These are phyloP conservation scores for Linyphia triangularis DNA, from an alignment of 2,888 invertebrate genomes.

Conservation along the genomic window DNA sequence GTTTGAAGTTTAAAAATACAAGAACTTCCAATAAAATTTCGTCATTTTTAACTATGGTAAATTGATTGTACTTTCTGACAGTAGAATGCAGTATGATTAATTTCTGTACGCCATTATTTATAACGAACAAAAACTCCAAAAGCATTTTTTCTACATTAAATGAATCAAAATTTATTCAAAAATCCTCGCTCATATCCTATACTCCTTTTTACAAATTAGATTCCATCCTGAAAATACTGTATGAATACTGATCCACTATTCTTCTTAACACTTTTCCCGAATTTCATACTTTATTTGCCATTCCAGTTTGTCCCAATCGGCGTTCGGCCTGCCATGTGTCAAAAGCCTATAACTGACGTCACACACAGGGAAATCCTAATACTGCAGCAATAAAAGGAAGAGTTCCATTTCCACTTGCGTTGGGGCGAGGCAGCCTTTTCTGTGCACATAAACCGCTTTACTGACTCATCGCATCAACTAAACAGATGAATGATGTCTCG, in stretches of 20 bases:
- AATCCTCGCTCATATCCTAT: too few species aligned
- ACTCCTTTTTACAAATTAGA: too few species aligned
- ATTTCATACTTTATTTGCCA: conserved; percentile 61
- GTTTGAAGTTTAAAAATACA: too few species aligned
- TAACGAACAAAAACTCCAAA: too few species aligned
- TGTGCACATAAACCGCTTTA: conserved; percentile 30
- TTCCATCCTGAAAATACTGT: too few species aligned
- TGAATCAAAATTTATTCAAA: too few species aligned
- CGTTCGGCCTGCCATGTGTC: conserved; percentile 60
- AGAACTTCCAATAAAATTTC: too few species aligned
- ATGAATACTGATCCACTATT: conserved; percentile 56
- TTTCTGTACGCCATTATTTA: too few species aligned
- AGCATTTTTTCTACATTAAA: too few species aligned
- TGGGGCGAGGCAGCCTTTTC: conserved; percentile 47
- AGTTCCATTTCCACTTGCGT: conserved; percentile 68
- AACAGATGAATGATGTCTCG: conserved; percentile 34
- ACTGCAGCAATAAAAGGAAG: conserved; percentile 60
- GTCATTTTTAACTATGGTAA: too few species aligned
- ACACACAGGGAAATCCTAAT: conserved; percentile 61
- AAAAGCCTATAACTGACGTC: conserved; percentile 73
- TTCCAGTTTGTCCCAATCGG: conserved; percentile 30
- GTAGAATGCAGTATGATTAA: too few species aligned
- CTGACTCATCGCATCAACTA: conserved; percentile 62
- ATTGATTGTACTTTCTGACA: too few species aligned
- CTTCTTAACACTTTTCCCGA: neutral